phyloP scores from a whole-genome alignment of 53 echinoderm and acorn worm species.

The Henricia sp. region DNA sequence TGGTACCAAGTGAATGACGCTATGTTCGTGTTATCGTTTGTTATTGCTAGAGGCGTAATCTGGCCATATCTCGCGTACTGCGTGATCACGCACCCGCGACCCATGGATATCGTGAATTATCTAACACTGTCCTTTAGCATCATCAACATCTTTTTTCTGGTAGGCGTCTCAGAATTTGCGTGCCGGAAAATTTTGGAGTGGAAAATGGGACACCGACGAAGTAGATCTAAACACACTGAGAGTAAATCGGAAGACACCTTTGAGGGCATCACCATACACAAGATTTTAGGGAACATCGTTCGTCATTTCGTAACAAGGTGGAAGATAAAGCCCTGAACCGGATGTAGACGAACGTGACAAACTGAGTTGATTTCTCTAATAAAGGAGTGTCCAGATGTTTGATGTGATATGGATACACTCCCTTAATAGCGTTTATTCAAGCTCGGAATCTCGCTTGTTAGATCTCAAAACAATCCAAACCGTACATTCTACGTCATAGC shows the following conservation, averaged over 20 bases:
- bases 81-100: slow-evolving; percentile 68
- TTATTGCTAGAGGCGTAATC: slow-evolving; percentile 66
- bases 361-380: too few relatives aligned
- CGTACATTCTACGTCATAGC: too few relatives aligned
- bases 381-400: too few relatives aligned
- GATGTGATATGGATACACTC: too few relatives aligned
- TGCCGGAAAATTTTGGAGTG: slow-evolving; percentile 50
- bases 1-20: slow-evolving; percentile 87
- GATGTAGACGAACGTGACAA: too few relatives aligned
- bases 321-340: too few relatives aligned
- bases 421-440: too few relatives aligned
- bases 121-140: slow-evolving; percentile 62
- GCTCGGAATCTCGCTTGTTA: too few relatives aligned
- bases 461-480: too few relatives aligned
- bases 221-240: not conserved
- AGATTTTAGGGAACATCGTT: too few relatives aligned
- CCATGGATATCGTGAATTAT: slow-evolving; percentile 62
- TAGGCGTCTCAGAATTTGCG: slow-evolving; percentile 70
- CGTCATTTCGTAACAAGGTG: too few relatives aligned
- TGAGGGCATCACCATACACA: slow-evolving; percentile 9
- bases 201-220: not conserved
- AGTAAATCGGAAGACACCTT: not conserved
- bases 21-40: slow-evolving; percentile 73
- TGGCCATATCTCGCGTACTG: slow-evolving; percentile 72
- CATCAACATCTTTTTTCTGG: slow-evolving; percentile 68